Percentiles rank a stretch among this genome's conserved stretches.
Conservation (phyloP, 2,888 invertebrate species). For the Caenorhabditis afra region DNA sequence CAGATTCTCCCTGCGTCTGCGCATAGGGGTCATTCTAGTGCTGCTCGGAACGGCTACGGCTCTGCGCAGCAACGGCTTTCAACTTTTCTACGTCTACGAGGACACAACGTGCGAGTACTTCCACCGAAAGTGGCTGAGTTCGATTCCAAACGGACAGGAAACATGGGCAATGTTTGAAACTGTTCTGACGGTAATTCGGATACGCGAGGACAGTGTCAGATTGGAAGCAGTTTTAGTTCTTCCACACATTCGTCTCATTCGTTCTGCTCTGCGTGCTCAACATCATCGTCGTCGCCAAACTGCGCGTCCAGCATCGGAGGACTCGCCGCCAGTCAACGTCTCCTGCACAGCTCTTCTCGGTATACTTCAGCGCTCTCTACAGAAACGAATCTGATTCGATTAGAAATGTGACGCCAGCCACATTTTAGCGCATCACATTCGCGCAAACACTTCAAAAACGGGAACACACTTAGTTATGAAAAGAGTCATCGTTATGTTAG, state of each 20-base stretch:
- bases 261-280: conserved; percentile 69
- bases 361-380: conserved; percentile 55
- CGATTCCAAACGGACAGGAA: conserved; percentile 17
- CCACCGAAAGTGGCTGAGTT: conserved; percentile 57
- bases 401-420: conserved; percentile 47
- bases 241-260: conserved; percentile 74
- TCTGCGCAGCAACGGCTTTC: conserved; percentile 61
- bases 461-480: conserved; percentile 39
- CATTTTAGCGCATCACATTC: conserved; percentile 7
- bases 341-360: conserved; percentile 63
- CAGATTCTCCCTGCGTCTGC: conserved; percentile 49
- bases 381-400: conserved; percentile 39
- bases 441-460: conserved; percentile 50
- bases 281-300: conserved; percentile 67
- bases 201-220: neutral
- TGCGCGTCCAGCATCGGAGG: conserved; percentile 67
- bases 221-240: conserved; percentile 64
- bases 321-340: conserved; percentile 69
- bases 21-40: conserved; percentile 34
- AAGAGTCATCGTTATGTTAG: conserved; percentile 6
- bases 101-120: conserved; percentile 55
- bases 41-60: conserved; percentile 34
- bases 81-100: conserved; percentile 43
- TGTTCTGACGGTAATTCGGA: conserved; percentile 34
- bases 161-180: conserved; percentile 46